Percentiles rank a stretch among this genome's conserved stretches.
Conservation (phyloP, 2,888 invertebrate species). For the Hyppa rectilinea region DNA sequence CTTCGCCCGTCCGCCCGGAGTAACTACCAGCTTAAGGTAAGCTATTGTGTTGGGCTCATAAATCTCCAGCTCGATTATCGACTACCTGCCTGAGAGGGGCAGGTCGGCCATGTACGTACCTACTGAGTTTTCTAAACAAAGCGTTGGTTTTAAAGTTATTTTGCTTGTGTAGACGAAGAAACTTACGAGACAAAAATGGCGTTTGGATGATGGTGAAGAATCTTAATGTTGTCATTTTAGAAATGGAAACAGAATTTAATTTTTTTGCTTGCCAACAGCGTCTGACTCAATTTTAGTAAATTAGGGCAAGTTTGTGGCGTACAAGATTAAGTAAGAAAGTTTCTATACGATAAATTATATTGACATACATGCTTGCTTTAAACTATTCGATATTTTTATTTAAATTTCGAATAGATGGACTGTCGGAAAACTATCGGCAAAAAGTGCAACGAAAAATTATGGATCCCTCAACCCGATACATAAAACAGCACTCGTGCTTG, state of each 20-base stretch:
- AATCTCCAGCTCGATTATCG: slow-evolving; percentile 57
- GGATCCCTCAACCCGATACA: slow-evolving; percentile 11
- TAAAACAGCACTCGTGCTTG: slow-evolving; percentile 23
- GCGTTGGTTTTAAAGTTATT: slow-evolving; percentile 7
- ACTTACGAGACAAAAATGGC: background rate
- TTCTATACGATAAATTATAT: background rate
- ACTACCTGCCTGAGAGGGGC: slow-evolving; percentile 49
- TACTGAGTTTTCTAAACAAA: slow-evolving; percentile 21
- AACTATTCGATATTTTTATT: background rate
- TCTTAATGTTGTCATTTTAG: background rate
- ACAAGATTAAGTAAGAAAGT: background rate
- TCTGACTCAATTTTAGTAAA: background rate
- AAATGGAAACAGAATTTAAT: background rate
- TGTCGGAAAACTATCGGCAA: background rate
- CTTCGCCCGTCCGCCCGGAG: slow-evolving; percentile 17
- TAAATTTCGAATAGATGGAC: background rate
- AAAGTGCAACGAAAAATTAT: background rate
- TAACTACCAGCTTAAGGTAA: slow-evolving; percentile 42
- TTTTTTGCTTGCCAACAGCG: background rate
- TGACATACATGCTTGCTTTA: background rate
- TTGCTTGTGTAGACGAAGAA: background rate
- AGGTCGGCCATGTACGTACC: background rate
- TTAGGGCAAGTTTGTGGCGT: background rate
- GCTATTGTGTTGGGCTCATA: slow-evolving; percentile 44
- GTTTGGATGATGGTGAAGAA: background rate